These are phyloP conservation scores for Phoenicopterus ruber DNA, from an alignment of 2,113 vertebrate species.

Conservation along the genomic window DNA sequence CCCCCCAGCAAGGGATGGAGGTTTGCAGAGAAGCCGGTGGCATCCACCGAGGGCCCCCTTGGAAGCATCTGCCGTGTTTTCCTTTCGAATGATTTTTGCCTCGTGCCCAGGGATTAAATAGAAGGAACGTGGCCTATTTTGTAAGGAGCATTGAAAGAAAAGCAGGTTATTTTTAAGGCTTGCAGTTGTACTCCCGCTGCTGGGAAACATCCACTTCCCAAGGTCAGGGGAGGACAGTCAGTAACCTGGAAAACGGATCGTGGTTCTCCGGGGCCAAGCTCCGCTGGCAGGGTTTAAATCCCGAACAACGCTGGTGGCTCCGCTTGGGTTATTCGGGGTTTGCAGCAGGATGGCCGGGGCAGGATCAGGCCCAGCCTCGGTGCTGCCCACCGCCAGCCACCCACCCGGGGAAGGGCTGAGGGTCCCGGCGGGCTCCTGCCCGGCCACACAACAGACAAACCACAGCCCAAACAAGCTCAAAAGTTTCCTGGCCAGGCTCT, in stretches of 20 bases:
- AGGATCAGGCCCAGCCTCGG: background rate
- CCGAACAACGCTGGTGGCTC: background rate
- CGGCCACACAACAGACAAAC: background rate
- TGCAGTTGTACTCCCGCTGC: background rate
- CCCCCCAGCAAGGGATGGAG: background rate
- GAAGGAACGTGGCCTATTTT: conserved; percentile 24
- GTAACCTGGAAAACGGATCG: background rate
- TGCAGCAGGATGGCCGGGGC: background rate
- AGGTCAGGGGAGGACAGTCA: conserved; percentile 21
- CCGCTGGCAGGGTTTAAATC: background rate
- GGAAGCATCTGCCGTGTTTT: background rate
- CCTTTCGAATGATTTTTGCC: background rate
- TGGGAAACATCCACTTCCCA: background rate
- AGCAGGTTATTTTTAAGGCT: conserved; percentile 53
- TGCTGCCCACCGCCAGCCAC: background rate
- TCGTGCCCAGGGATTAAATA: background rate
- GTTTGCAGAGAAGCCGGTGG: background rate
- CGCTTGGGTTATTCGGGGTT: rapidly evolving
- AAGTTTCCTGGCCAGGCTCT: background rate
- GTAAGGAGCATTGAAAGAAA: background rate
- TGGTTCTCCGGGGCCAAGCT: rapidly evolving
- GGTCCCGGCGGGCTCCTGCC: background rate
- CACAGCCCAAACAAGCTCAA: background rate
- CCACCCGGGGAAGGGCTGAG: background rate
- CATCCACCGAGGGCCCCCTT: background rate